A percentile compares a stretch with the other conserved stretches of the same genome.
phyloP scores from a whole-genome alignment of 2,113 vertebrate species.

The Rafetus swinhoei region DNA sequence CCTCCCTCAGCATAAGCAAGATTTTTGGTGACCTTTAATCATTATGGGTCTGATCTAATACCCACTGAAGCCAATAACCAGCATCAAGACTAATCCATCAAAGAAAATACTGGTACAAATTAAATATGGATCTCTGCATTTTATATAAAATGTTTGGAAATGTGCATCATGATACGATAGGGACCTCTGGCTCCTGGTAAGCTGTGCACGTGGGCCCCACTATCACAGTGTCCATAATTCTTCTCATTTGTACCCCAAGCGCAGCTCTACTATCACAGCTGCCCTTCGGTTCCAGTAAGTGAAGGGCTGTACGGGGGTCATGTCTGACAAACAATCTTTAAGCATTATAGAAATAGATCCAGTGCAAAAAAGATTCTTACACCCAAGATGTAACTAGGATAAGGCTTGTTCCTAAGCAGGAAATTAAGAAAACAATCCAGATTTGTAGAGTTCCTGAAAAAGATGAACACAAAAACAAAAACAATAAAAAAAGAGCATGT shows the following conservation, averaged over 20 bases:
- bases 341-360: background rate
- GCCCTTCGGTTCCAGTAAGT: background rate
- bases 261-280: background rate
- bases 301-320: background rate
- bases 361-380: background rate
- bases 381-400: background rate
- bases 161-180: background rate
- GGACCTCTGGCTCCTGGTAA: background rate
- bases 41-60: background rate
- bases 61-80: background rate
- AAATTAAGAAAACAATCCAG: constrained; percentile 2
- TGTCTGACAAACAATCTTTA: background rate
- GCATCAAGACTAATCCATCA: background rate
- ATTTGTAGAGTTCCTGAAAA: constrained; percentile 32
- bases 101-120: background rate
- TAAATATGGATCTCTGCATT: background rate
- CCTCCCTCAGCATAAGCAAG: background rate
- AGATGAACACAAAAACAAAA: background rate
- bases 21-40: background rate
- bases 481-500: background rate
- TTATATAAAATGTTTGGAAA: background rate
- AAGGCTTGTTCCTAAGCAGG: background rate
- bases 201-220: background rate
- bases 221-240: no score
- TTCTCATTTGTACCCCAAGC: background rate